Base-by-base conservation (phyloP, 1,140 invertebrate species). In the Hycleus phaleratus region DNA sequence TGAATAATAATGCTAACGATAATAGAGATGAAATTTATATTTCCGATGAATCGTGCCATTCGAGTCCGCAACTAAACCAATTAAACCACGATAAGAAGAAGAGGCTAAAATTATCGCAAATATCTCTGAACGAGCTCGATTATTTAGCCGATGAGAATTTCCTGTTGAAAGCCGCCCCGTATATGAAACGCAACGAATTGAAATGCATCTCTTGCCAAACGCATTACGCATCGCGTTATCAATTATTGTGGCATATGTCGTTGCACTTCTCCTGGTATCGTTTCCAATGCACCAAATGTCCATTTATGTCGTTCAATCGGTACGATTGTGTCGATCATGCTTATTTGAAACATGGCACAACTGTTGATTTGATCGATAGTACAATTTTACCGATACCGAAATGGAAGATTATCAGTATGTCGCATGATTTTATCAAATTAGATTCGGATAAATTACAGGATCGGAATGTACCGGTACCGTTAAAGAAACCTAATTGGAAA, bases 191-290 rank as follows among this genome's bases (percentile, higher is more conserved):
- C 24, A 8, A 9, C 2, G 73, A 70, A 32, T 46, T 74, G 1
- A 61, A 65, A 44, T 78, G 77, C 62, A 60, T 71, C 45, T 57
- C 71, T 1, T 78, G 77, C 54, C 66, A 70, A 39, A 63, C 55
- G 46, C 71, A 64, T 50, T 76, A 76, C 46, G 60, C 62, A 1
- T 68, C 70, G 3, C 39, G 70, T 10, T 60, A 68, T 4, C 62
- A 71, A 55, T 58, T 78, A 47, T 59, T 74, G 4, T 66, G 68
- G 44, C 77, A 78, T 52, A 71, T 77, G 68, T 73, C 75, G 1
- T 64, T 67, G 25, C 77, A 78, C 55, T 70, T 77, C 5, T 71
- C 68, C 48, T 76, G 76, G 73, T 72, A 71, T 60, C 65, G 75
- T 40, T 78, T 70, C 58, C 70, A 71, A 45, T 78, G 77, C 54